Conservation (phyloP, 2,888 invertebrate species). For the Aporophyla lueneburgensis region DNA sequence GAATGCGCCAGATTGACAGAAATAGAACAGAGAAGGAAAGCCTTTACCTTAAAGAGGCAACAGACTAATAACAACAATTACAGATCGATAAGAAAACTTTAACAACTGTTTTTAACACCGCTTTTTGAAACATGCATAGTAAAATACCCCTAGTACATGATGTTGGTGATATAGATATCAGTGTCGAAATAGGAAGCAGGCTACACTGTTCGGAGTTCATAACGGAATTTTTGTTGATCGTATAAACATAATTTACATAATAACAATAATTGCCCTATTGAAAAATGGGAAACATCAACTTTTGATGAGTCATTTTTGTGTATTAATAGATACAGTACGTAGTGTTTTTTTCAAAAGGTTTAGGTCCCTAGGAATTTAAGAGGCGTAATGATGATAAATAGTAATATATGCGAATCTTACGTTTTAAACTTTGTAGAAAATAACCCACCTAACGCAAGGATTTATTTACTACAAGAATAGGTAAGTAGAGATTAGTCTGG, state of each 20-base stretch:
- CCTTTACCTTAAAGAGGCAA: neutral
- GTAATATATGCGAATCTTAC: too few species aligned
- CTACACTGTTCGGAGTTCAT: neutral
- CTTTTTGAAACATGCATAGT: neutral
- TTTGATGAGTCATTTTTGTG: neutral
- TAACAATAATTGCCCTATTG: neutral
- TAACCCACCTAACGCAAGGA: neutral
- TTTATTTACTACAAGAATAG: neutral
- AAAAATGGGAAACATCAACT: neutral
- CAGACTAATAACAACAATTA: neutral
- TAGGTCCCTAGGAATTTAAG: neutral
- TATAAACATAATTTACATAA: neutral
- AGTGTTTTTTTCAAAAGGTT: too few species aligned
- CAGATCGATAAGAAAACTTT: neutral
- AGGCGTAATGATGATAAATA: neutral
- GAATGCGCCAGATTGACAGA: neutral
- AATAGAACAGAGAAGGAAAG: neutral
- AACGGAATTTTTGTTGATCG: neutral
- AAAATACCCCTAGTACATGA: neutral
- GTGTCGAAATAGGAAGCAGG: neutral
- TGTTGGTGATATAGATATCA: neutral
- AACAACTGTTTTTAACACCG: neutral
- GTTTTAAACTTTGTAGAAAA: neutral
- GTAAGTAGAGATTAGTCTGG: neutral
- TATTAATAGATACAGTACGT: neutral